Base-by-base conservation (phyloP, 2,888 invertebrate genomes). In the Venustoraphidia nigricollis region DNA sequence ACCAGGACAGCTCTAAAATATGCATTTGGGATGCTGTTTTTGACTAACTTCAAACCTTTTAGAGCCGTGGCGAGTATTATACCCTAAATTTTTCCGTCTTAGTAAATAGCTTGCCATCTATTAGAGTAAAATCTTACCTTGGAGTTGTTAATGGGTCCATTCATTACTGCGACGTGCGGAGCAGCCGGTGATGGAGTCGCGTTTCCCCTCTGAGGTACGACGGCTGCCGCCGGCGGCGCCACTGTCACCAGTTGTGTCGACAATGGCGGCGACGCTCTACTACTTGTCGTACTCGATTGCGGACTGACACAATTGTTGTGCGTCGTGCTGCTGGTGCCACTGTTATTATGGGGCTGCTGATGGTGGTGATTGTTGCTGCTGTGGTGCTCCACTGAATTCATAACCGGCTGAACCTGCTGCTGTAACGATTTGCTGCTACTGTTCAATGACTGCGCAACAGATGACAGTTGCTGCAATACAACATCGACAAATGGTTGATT, bases 241-340 rank as follows among this genome's bases (percentile, higher is more conserved):
- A 53, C 50, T 39, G 56, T 52, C 43, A 58, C 60, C 43, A 55
- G 49, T 27, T 49, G 49, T 10, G 55, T 55, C 1, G 64, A 46
- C 34, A 62, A 59, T 36, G 70, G 69, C 50, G 70, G 61, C 41
- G 75, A 75, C 53, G 76, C 73, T 14, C 75, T 71, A 50, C 72
- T 69, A 60, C 73, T 73, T 62, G 73, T 73, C 45, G 75, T 69
- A 53, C 68, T 66, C 41, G 67, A 64, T 10, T 68, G 67, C 4
- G 70, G 68, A 59, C 64, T 66, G 49, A 60, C 54, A 49, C 63
- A 62, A 56, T 58, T 65, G 50, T 59, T 60, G 55, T 55, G 54
- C 49, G 50, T 49, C 13, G 48, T 47, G 14, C 44, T 46, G 17
- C 45, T 49, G 11, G 34, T 39, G 8, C 41, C 40, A 40, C 46